These are phyloP conservation scores for Akabosia matsudoensis DNA, from an alignment of 1,140 invertebrate genomes.

Conservation along the genomic window DNA sequence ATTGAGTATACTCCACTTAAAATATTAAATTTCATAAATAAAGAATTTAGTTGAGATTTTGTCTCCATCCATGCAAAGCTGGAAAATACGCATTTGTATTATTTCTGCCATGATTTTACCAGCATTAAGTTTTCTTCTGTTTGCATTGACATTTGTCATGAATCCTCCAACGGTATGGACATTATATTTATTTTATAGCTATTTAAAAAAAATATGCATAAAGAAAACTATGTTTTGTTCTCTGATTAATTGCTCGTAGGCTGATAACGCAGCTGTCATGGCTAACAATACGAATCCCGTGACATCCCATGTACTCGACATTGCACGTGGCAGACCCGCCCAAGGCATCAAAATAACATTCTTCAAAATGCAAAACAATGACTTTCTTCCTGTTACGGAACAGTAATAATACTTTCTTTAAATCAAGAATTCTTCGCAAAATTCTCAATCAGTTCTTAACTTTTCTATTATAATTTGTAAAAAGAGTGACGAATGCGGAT, in stretches of 20 bases:
- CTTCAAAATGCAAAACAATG: conserved; percentile 12
- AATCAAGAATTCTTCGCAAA: too few relatives aligned
- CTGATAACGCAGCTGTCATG: not conserved
- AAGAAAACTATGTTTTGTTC: not conserved
- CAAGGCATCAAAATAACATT: conserved; percentile 7
- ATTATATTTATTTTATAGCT: too few relatives aligned
- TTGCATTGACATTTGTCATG: not conserved
- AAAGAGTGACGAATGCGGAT: conserved; percentile 62
- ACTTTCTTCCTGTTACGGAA: conserved; percentile 17
- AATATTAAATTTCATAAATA: too few relatives aligned
- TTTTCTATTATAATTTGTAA: conserved; percentile 36
- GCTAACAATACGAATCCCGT: conserved; percentile 54
- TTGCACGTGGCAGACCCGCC: conserved; percentile 33
- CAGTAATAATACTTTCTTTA: conserved; percentile 27
- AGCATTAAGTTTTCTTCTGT: not conserved
- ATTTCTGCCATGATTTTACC: not conserved
- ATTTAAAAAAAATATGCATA: not conserved
- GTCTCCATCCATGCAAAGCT: too few relatives aligned
- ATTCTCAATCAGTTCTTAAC: not conserved
- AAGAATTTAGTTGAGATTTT: too few relatives aligned
- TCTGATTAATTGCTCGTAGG: too few relatives aligned
- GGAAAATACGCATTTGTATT: not conserved
- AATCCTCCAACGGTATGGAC: not conserved
- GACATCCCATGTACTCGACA: conserved; percentile 58
- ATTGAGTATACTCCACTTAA: too few relatives aligned